These are phyloP conservation scores for Cantharis flavilabris DNA, from an alignment of 2,888 invertebrate genomes.

Conservation along the genomic window DNA sequence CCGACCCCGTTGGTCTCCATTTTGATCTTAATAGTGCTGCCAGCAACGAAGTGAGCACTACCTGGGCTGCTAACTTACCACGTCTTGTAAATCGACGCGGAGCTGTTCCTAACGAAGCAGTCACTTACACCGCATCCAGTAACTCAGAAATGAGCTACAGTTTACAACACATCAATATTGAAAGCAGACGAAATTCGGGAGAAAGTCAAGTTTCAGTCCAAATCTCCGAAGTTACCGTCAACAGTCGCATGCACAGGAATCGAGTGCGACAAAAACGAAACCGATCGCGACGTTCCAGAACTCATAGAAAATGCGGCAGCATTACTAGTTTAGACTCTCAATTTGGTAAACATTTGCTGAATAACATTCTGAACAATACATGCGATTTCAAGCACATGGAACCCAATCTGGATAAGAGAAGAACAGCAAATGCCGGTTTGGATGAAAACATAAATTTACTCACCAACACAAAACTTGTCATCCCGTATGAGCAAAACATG, in stretches of 20 bases:
- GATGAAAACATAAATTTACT: constrained; percentile 54
- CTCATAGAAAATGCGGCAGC: constrained; percentile 56
- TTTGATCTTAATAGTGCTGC: constrained; percentile 73
- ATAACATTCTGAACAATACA: constrained; percentile 63
- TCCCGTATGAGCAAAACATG: constrained; percentile 41
- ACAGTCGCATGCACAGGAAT: constrained; percentile 35
- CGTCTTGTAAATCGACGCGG: constrained; percentile 83
- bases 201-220: constrained; percentile 87
- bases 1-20: constrained; percentile 86
- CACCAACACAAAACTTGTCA: constrained; percentile 49
- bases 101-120: constrained; percentile 68
- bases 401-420: constrained; percentile 59
- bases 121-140: constrained; percentile 59
- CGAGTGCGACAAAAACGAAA: constrained; percentile 35
- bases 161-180: constrained; percentile 81
- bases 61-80: constrained; percentile 90
- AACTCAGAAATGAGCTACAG: constrained; percentile 73
- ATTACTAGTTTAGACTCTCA: constrained; percentile 84
- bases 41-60: constrained; percentile 85
- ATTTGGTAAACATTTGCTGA: constrained; percentile 70
- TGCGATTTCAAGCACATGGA: constrained; percentile 61
- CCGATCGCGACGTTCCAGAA: constrained; percentile 23
- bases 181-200: constrained; percentile 83
- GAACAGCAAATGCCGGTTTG: constrained; percentile 56
- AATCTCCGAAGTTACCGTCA: constrained; percentile 82